These are phyloP conservation scores for Mycogona germanica DNA, from an alignment of 2,888 invertebrate genomes.

Conservation along the genomic window DNA sequence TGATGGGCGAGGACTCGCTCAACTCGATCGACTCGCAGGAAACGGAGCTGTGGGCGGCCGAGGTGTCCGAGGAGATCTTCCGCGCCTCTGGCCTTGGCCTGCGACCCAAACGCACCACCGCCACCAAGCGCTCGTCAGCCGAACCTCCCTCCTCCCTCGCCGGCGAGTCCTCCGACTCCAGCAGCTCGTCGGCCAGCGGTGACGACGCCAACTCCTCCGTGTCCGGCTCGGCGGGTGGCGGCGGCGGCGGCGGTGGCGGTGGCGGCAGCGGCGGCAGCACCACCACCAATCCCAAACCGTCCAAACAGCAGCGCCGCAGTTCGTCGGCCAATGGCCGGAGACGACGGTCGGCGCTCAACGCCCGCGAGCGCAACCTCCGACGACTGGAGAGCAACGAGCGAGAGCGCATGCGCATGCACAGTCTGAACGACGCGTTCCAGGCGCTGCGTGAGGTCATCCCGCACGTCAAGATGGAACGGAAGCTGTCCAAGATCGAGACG, in stretches of 20 bases:
- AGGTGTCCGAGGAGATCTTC: conserved; percentile 15
- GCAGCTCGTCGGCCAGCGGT: conserved; percentile 16
- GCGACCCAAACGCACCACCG: conserved; percentile 13
- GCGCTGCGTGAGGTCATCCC: conserved; percentile 73
- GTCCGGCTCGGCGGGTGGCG: conserved; percentile 14
- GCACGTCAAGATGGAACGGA: conserved; percentile 69
- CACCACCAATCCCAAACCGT: conserved; percentile 8
- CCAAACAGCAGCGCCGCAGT: conserved; percentile 19
- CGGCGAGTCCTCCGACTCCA: conserved; percentile 8
- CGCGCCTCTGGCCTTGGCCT: conserved; percentile 17
- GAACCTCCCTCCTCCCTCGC: conserved; percentile 11
- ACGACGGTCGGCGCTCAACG: conserved; percentile 61
- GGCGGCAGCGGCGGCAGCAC: conserved; percentile 17
- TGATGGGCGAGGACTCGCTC: conserved; percentile 19
- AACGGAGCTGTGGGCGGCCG: conserved; percentile 17
- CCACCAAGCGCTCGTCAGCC: conserved; percentile 9
- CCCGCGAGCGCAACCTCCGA: conserved; percentile 70
- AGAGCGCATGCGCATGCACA: conserved; percentile 85
- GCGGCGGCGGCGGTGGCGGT: conserved; percentile 6
- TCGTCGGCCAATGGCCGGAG: conserved; percentile 29
- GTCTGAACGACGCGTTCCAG: conserved; percentile 81
- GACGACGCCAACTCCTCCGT: conserved; percentile 12
- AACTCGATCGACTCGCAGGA: conserved; percentile 16
- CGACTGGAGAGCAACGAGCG: conserved; percentile 82
- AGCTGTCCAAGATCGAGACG: conserved; percentile 77